A percentile compares a stretch with the other conserved stretches of the same genome.
Evolutionary conservation across 2,888 invertebrate species (phyloP).

Genomic region (Drymonia ruficornis): DNA sequence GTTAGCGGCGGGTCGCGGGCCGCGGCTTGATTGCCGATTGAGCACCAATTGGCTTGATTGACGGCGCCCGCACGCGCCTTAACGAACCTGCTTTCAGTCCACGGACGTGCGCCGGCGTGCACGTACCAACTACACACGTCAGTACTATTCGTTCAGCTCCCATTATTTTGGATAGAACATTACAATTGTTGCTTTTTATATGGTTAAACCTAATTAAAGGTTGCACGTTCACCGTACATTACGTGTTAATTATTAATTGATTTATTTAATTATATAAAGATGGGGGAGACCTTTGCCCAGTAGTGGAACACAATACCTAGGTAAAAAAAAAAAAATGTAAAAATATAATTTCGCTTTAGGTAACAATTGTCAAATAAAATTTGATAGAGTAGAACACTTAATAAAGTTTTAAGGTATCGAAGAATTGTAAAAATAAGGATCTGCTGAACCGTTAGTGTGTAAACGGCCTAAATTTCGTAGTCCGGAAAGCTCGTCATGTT

Average conservation of each 20-base stretch:
- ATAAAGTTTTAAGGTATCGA: no score
- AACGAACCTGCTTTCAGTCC: conserved; percentile 82
- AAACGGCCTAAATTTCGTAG: conserved; percentile 16
- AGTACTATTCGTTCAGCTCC: neutral
- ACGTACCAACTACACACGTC: conserved; percentile 14
- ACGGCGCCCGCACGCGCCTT: conserved; percentile 74
- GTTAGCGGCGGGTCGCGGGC: conserved; percentile 65
- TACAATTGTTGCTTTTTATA: neutral
- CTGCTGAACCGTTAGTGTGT: conserved; percentile 14
- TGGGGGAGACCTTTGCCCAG: no score
- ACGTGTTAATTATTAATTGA: no score
- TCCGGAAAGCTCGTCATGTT: conserved; percentile 20
- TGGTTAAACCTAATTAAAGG: neutral
- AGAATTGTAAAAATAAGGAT: neutral
- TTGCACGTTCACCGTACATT: no score
- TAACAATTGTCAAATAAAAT: no score
- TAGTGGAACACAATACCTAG: no score
- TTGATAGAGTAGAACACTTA: no score
- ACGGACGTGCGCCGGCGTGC: conserved; percentile 62
- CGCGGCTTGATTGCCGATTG: conserved; percentile 82
- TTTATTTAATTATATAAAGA: no score
- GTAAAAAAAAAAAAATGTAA: no score
- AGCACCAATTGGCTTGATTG: conserved; percentile 85
- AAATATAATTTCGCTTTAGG: no score
- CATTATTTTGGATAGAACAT: neutral